Base-by-base conservation (phyloP, 92 coral and sea anemone species). In the Hydrozoanthus gracilis region DNA sequence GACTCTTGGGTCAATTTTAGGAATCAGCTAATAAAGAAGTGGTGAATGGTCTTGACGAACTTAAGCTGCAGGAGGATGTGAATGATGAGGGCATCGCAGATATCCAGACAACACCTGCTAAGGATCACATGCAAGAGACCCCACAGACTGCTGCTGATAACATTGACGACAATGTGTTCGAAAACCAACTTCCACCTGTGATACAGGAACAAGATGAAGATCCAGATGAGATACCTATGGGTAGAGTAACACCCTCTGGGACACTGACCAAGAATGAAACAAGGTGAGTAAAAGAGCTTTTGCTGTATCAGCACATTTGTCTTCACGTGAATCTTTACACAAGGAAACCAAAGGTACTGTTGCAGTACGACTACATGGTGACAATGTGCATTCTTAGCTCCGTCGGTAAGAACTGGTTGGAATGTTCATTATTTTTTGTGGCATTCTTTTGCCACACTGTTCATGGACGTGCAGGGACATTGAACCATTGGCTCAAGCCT, bases 201-300 rank as follows among this genome's bases (percentile, higher is more conserved):
- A 64, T 49, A 80, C 85, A 65, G 27, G 85, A 80, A 16, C 85
- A 80, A 68, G 76, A 45, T 54, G 90, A 75, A 56, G 73, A 86
- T 76, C 89, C 70, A 54, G 68, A 47, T 13, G 82, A 55, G 14
- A 79, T 58, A 78, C 90, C 79, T 47, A 65, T 87, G 15, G 93
- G 93, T 18, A 87, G 91, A 67, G 64, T 82, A 17, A 87, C 93
- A 44, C 93, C 93, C 39, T 90, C 93, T 64, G 93, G 93, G 52
- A 90, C 93, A 46, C 82, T 90, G 77, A 82, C 93, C 4, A 87
- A 89, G 20, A 87, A 90, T 71, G 88, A 80, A 50, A 80, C 85
- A 65, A 80, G 85, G 85, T 80, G 51, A 74, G n/a, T 46, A 44
- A 67, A 27, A 27, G 39, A 27, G 39, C 39, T 27, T 27, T 27